These are phyloP conservation scores for Drosophila pseudoobscura DNA, from an alignment of 1,140 invertebrate genomes.

Conservation along the genomic window DNA sequence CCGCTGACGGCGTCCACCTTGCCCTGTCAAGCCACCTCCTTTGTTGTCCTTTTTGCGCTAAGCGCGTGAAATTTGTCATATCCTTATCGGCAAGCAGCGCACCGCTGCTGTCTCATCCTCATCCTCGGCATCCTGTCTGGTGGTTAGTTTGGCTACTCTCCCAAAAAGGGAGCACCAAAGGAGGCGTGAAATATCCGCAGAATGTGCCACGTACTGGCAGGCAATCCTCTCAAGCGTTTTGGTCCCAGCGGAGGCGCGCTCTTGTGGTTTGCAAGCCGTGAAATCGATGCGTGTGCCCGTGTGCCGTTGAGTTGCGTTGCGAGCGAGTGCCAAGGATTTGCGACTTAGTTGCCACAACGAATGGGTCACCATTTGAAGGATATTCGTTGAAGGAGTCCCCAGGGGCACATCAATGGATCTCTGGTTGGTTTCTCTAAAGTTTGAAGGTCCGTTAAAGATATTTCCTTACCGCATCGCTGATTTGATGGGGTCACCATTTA, in stretches of 20 bases:
- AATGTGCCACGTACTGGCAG: constrained; percentile 35
- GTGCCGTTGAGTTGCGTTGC: neutral
- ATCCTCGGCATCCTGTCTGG: constrained; percentile 21
- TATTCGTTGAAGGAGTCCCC: too few species aligned
- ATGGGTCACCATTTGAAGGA: neutral
- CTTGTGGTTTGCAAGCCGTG: constrained; percentile 9
- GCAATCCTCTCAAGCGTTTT: constrained; percentile 11
- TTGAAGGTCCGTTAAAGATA: too few species aligned
- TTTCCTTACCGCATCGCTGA: too few species aligned
- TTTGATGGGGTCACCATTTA: too few species aligned
- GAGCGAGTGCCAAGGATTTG: constrained; percentile 32
- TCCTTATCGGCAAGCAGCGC: constrained; percentile 57
- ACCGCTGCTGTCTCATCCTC: neutral
- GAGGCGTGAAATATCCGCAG: constrained; percentile 71
- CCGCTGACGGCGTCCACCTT: constrained; percentile 72
- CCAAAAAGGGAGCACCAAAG: constrained; percentile 26
- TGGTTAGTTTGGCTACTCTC: constrained; percentile 55
- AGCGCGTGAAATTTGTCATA: constrained; percentile 76
- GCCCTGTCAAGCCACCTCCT: constrained; percentile 8
- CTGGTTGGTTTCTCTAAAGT: too few species aligned
- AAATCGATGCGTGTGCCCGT: constrained; percentile 4
- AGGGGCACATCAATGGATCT: too few species aligned
- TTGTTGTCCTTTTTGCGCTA: constrained; percentile 47
- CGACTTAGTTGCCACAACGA: constrained; percentile 7
- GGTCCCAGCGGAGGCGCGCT: constrained; percentile 7